phyloP scores from a whole-genome alignment of 2,888 invertebrate genomes.

The Scotopteryx bipunctaria region DNA sequence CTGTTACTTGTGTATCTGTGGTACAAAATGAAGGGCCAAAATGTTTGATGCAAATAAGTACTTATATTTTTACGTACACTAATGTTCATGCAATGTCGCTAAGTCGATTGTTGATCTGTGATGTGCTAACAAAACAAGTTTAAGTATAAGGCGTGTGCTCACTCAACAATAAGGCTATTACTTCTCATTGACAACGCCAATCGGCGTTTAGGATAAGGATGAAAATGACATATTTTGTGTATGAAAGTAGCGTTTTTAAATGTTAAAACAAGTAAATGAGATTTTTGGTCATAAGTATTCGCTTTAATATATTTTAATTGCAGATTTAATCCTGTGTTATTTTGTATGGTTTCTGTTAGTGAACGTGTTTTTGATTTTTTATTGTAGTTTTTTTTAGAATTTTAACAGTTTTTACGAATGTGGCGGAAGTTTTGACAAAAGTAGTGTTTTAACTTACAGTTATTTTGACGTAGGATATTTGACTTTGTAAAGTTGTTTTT shows the following conservation, averaged over 20 bases:
- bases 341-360: slow-evolving; percentile 61
- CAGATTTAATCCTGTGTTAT: slow-evolving; percentile 66
- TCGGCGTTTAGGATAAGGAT: slow-evolving; percentile 48
- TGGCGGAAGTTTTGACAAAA: slow-evolving; percentile 34
- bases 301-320: slow-evolving; percentile 72
- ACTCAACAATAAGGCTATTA: slow-evolving; percentile 44
- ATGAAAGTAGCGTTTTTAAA: slow-evolving; percentile 54
- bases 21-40: too few relatives aligned
- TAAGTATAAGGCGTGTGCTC: slow-evolving; percentile 42
- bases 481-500: too few relatives aligned
- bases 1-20: too few relatives aligned
- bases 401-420: slow-evolving; percentile 23
- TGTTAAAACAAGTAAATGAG: slow-evolving; percentile 44
- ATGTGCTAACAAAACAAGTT: slow-evolving; percentile 69
- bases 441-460: slow-evolving; percentile 28
- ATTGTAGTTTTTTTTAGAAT: slow-evolving; percentile 31
- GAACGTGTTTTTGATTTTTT: slow-evolving; percentile 54
- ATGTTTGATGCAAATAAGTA: too few relatives aligned
- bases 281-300: slow-evolving; percentile 60
- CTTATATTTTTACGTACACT: too few relatives aligned
- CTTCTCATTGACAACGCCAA: slow-evolving; percentile 35
- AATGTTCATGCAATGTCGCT: slow-evolving; percentile 58
- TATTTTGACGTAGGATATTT: slow-evolving; percentile 18
- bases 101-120: slow-evolving; percentile 67
- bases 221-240: slow-evolving; percentile 81